phyloP scores from a whole-genome alignment of 2,888 invertebrate species.

The Tribolium freemani region DNA sequence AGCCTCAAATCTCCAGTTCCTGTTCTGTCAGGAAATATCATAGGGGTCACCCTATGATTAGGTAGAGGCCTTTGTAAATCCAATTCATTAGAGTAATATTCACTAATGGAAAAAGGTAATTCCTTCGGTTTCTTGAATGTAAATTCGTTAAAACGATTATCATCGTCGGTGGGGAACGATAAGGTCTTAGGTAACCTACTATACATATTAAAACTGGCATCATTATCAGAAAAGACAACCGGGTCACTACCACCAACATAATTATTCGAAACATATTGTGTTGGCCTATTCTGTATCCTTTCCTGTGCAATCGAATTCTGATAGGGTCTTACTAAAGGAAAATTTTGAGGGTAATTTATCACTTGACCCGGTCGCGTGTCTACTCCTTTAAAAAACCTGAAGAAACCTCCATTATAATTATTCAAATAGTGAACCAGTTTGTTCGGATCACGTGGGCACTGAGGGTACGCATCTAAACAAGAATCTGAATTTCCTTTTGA shows the following conservation, averaged over 20 bases:
- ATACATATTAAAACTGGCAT: slow-evolving; percentile 17
- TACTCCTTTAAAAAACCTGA: slow-evolving; percentile 79
- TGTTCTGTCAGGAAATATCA: slow-evolving; percentile 71
- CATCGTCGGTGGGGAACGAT: slow-evolving; percentile 48
- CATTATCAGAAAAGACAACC: slow-evolving; percentile 23
- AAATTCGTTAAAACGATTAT: slow-evolving; percentile 35
- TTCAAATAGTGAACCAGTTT: slow-evolving; percentile 83
- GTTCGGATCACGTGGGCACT: slow-evolving; percentile 81
- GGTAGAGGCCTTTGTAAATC: slow-evolving; percentile 60
- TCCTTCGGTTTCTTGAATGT: slow-evolving; percentile 47
- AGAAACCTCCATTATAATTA: slow-evolving; percentile 89
- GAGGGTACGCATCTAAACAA: slow-evolving; percentile 78
- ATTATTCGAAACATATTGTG: neutral
- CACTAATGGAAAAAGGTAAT: slow-evolving; percentile 44
- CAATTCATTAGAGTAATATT: slow-evolving; percentile 47
- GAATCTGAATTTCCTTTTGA: slow-evolving; percentile 73
- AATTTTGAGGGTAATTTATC: slow-evolving; percentile 24
- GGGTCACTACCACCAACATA: slow-evolving; percentile 30
- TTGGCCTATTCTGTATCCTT: slow-evolving; percentile 40
- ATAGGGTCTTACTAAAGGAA: neutral
- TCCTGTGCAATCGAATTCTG: slow-evolving; percentile 31
- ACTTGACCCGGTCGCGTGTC: slow-evolving; percentile 61
- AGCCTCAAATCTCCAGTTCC: slow-evolving; percentile 70
- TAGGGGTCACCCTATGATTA: slow-evolving; percentile 58
- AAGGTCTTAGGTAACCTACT: slow-evolving; percentile 41